These are phyloP conservation scores for Neotoma lepida DNA, from an alignment of 2,113 vertebrate species.

Conservation along the genomic window DNA sequence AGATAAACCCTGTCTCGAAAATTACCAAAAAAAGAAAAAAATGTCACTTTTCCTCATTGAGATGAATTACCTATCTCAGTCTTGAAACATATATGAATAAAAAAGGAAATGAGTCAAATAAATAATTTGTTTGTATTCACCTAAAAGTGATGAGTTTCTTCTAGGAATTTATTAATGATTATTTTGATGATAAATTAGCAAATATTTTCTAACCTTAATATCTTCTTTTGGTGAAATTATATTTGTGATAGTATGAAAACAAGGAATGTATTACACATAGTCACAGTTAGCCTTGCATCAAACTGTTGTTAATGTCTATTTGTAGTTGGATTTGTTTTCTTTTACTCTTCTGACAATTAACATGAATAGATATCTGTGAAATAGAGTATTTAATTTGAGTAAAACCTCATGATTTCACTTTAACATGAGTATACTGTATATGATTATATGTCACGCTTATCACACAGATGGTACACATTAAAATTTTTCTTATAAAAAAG, in stretches of 20 bases:
- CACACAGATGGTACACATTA: background rate
- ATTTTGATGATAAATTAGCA: background rate
- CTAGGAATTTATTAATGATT: background rate
- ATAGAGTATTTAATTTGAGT: background rate
- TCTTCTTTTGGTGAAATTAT: background rate
- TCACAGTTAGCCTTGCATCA: background rate
- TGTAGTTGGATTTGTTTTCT: background rate
- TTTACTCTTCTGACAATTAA: background rate
- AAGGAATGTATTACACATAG: background rate
- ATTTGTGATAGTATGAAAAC: background rate
- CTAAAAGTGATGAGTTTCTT: background rate
- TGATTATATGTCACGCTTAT: background rate
- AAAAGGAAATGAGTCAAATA: background rate
- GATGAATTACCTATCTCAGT: background rate
- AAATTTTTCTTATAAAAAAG: background rate
- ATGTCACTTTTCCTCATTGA: background rate
- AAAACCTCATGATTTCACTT: conserved; percentile 2
- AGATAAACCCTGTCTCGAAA: too few species aligned
- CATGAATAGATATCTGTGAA: background rate
- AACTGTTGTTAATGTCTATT: background rate
- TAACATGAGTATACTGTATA: background rate
- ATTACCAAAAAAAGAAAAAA: too few species aligned
- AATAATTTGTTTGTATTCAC: background rate
- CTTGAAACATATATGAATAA: background rate
- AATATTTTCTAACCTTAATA: background rate